Conservation (phyloP, 2,888 invertebrate species). For the Colostygia pectinataria region DNA sequence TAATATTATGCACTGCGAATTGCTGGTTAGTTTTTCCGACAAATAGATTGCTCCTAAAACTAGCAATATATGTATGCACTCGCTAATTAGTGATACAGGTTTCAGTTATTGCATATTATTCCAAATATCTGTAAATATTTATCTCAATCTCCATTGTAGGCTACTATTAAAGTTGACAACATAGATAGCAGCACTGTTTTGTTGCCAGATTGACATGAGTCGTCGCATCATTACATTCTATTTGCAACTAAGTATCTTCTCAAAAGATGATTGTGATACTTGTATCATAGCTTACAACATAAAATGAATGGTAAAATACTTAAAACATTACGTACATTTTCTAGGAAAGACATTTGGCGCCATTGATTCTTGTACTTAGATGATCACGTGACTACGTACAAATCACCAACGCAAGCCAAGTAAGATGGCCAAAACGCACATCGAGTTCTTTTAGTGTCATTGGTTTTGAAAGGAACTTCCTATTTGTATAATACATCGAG, state of each 20-base stretch:
- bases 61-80: conserved; percentile 44
- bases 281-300: no score
- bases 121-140: conserved; percentile 82
- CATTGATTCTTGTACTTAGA: conserved; percentile 75
- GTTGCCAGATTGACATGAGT: conserved; percentile 82
- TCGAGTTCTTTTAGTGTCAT: conserved; percentile 80
- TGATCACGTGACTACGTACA: conserved; percentile 82
- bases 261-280: conserved; percentile 8
- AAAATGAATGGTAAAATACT: conserved; percentile 46
- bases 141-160: conserved; percentile 85
- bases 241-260: conserved; percentile 44
- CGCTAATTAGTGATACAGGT: conserved; percentile 44
- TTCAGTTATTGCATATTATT: conserved; percentile 61
- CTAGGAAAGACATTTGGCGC: conserved; percentile 81
- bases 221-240: conserved; percentile 66
- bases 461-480: conserved; percentile 74
- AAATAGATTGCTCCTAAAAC: conserved; percentile 1
- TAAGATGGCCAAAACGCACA: conserved; percentile 83
- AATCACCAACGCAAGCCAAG: conserved; percentile 83
- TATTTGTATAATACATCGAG: conserved; percentile 73
- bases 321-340: conserved; percentile 75
- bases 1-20: conserved; percentile 29
- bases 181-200: conserved; percentile 89
- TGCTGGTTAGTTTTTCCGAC: neutral
- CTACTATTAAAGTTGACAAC: conserved; percentile 88